phyloP scores from a whole-genome alignment of 2,113 vertebrate species.

The Callithrix jacchus region DNA sequence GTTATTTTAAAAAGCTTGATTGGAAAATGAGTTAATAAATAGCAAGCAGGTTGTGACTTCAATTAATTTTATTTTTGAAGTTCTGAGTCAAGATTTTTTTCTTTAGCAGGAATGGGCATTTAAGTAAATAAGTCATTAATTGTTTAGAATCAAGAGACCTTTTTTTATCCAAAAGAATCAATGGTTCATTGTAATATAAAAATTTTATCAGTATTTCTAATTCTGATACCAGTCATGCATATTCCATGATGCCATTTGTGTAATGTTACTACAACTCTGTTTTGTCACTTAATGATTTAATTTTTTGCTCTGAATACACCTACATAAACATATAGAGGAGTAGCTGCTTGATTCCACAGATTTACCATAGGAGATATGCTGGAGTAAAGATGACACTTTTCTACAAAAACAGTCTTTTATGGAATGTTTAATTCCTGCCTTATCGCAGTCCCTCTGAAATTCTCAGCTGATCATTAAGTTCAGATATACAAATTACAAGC shows the following conservation, averaged over 20 bases:
- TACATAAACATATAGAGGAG: neutral
- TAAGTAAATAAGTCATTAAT: neutral
- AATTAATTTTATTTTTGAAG: conserved; percentile 6
- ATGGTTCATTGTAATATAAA: neutral
- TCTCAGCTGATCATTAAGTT: neutral
- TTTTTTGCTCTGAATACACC: neutral
- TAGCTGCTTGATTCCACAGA: neutral
- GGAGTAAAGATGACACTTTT: neutral
- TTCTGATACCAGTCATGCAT: neutral
- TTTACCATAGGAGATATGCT: neutral
- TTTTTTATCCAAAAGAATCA: neutral
- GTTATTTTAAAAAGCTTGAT: conserved; percentile 26
- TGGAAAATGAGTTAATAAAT: conserved; percentile 28
- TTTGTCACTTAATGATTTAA: neutral
- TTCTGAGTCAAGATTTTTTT: conserved; percentile 5
- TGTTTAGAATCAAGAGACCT: neutral
- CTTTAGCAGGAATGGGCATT: neutral
- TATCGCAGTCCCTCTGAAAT: neutral
- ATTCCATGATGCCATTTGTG: neutral
- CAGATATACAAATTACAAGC: neutral
- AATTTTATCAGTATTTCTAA: neutral
- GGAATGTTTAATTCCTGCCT: conserved; percentile 10
- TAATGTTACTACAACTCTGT: neutral
- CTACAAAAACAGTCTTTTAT: neutral
- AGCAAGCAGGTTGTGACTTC: neutral